These are phyloP conservation scores for Erythrocercus mccallii DNA, from an alignment of 2,113 vertebrate species.

Conservation along the genomic window DNA sequence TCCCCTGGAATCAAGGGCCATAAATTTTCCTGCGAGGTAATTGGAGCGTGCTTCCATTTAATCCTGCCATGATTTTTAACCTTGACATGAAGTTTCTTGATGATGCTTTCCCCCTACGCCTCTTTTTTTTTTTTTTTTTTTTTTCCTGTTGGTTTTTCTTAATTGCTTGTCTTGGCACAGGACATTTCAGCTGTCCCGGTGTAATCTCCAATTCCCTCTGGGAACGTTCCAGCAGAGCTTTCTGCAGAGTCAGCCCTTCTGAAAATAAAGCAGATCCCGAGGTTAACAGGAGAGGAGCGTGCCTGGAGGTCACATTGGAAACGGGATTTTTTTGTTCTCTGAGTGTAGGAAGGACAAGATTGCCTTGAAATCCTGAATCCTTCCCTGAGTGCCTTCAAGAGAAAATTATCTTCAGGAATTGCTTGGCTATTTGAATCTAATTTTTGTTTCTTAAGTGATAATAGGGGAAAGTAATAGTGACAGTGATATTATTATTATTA, in stretches of 20 bases:
- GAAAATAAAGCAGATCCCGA: conserved; percentile 23
- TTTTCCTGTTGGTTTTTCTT: conserved; percentile 16
- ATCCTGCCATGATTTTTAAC: conserved; percentile 3
- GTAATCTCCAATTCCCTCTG: conserved; percentile 29
- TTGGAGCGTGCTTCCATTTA: background rate
- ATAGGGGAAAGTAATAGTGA: background rate
- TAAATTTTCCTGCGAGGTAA: background rate
- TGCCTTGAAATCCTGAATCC: background rate
- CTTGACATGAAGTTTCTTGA: background rate
- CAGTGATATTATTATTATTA: too few relatives aligned
- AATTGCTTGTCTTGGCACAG: conserved; percentile 50
- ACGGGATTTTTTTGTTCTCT: background rate
- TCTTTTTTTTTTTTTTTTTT: background rate
- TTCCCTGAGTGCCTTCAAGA: background rate
- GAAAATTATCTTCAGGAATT: background rate
- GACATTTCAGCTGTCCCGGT: background rate
- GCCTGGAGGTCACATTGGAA: conserved; percentile 3
- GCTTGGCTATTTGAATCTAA: background rate
- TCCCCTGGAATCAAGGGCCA: background rate
- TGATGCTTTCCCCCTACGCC: background rate
- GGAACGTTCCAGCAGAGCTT: conserved; percentile 1
- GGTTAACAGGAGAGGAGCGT: background rate
- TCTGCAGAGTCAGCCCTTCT: conserved; percentile 46
- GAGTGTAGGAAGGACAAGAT: background rate
- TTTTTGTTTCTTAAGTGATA: background rate